These are phyloP conservation scores for Alsophila aescularia DNA, from an alignment of 2,888 invertebrate genomes.

Conservation along the genomic window DNA sequence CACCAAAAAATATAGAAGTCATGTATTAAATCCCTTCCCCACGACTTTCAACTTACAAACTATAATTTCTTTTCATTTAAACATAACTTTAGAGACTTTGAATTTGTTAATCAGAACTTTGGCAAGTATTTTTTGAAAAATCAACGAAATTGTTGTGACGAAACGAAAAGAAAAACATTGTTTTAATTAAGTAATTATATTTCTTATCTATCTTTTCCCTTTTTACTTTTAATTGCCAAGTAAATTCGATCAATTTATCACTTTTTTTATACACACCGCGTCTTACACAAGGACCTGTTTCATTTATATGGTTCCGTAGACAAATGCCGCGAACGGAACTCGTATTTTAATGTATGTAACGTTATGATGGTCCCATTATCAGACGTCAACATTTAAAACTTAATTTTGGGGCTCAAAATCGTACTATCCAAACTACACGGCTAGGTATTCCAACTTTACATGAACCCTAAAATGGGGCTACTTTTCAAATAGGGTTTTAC, in stretches of 20 bases:
- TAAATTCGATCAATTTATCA: slow-evolving; percentile 81
- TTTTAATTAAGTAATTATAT: slow-evolving; percentile 29
- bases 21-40: slow-evolving; percentile 33
- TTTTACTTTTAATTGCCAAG: slow-evolving; percentile 64
- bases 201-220: slow-evolving; percentile 47
- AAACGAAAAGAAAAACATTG: slow-evolving; percentile 41
- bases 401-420: slow-evolving; percentile 3
- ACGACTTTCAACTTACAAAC: slow-evolving; percentile 21
- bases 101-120: slow-evolving; percentile 49
- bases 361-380: slow-evolving; percentile 13
- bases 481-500: too few species aligned
- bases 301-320: background rate
- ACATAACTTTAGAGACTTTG: slow-evolving; percentile 8
- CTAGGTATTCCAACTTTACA: too few species aligned
- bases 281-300: slow-evolving; percentile 15
- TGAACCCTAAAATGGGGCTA: too few species aligned
- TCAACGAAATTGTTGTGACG: slow-evolving; percentile 52
- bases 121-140: slow-evolving; percentile 60
- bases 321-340: too few species aligned
- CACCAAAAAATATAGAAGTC: slow-evolving; percentile 44
- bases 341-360: background rate
- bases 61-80: slow-evolving; percentile 23
- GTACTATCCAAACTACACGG: too few species aligned
- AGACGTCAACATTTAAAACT: background rate
- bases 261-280: slow-evolving; percentile 41